Conservation (phyloP, 2,888 invertebrate genomes). For the Synergus umbraculus region DNA sequence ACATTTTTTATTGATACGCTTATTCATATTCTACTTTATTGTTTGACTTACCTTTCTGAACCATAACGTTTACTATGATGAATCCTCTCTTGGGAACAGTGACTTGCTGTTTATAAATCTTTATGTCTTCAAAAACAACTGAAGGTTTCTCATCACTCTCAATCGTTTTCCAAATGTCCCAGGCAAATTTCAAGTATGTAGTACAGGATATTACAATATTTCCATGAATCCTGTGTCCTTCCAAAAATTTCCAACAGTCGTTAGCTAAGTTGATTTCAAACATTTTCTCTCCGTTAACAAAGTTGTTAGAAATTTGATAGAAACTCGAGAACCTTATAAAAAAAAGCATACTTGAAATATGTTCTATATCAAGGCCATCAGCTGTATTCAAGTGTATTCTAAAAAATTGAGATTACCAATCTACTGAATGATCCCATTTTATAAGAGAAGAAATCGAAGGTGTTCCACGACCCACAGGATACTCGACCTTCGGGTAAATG, state of each 20-base stretch:
- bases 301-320: slow-evolving; percentile 58
- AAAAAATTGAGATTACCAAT: slow-evolving; percentile 48
- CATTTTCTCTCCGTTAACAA: slow-evolving; percentile 60
- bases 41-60: slow-evolving; percentile 65
- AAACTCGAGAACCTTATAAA: slow-evolving; percentile 76
- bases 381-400: background rate
- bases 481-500: slow-evolving; percentile 78
- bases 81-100: slow-evolving; percentile 78
- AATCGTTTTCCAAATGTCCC: slow-evolving; percentile 78
- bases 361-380: background rate
- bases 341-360: background rate
- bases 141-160: slow-evolving; percentile 74
- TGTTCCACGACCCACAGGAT: slow-evolving; percentile 80
- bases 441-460: slow-evolving; percentile 79
- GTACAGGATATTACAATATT: slow-evolving; percentile 81
- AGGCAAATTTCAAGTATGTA: slow-evolving; percentile 78
- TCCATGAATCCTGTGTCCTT: slow-evolving; percentile 81
- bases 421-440: slow-evolving; percentile 57
- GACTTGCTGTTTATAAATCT: slow-evolving; percentile 74
- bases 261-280: slow-evolving; percentile 68
- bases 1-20: background rate
- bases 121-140: slow-evolving; percentile 72
- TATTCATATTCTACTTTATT: background rate
- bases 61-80: slow-evolving; percentile 67
- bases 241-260: slow-evolving; percentile 74